Evolutionary conservation across 2,113 vertebrate genomes (phyloP), one percentile per base, ranked within the genome.

Genomic region (Strix aluco): DNA sequence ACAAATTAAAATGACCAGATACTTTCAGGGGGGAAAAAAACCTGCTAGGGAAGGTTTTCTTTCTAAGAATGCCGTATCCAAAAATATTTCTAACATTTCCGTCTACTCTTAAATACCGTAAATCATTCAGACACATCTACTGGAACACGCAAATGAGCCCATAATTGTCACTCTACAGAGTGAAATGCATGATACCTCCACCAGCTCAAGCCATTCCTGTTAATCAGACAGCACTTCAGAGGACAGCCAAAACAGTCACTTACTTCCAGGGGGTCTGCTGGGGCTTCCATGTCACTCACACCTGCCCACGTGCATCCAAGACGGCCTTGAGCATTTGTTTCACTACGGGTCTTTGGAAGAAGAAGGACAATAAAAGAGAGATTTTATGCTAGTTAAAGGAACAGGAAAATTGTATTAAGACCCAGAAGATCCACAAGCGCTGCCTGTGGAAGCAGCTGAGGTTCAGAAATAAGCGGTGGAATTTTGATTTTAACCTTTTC

Each of bases 401-500:
- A 44, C 18, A 59, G 46, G 6, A 73, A 22, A 77, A 71, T 19
- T 73, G 16, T 47, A 58, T n/a, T 71, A 62, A 91, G 62, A 82
- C n/a, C 30, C 26, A 70, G 46, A 62, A 74, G 65, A 58, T 38
- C 82, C 7, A 17, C 2, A 1, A 92, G 49, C 5, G 51, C 61
- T 83, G 74, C 11, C 14, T 47, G 54, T 46, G 71, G 70, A 86
- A 86, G 72, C 62, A 78, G 40, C 29, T 6, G 13, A 44, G 55
- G 80, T 59, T 93, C 87, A 93, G 16, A 57, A 81, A 59, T 42
- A 89, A 67, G 84, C 20, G n/a, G 80, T 90, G 86, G 88, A 82
- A 96, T 93, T 80, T 57, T 92, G 90, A 75, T 94, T 96, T 97
- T 92, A 98, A 92, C 74, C 57, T 97, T 97, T 96, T 95, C 91